Conservation (phyloP, 2,888 invertebrate genomes). For the Parapristionchus giblindavisi region DNA sequence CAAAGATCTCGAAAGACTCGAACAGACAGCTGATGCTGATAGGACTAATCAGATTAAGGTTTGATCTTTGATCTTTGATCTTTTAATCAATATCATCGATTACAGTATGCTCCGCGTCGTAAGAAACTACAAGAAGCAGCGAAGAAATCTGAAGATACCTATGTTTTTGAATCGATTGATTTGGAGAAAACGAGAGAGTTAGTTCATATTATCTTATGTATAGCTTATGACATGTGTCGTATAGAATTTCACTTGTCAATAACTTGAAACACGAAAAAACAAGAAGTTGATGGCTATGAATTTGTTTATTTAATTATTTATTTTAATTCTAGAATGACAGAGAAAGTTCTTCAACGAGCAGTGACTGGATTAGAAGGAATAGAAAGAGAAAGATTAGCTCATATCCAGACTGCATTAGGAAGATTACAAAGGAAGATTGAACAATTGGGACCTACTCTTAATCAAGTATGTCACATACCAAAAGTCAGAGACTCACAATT, state of each 20-base stretch:
- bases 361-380: conserved; percentile 58
- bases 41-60: conserved; percentile 42
- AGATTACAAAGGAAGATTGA: conserved; percentile 59
- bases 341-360: conserved; percentile 55
- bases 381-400: conserved; percentile 59
- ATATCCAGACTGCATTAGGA: conserved; percentile 59
- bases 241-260: too few species aligned
- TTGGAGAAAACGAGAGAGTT: conserved; percentile 55
- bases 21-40: conserved; percentile 46
- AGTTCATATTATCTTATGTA: background rate
- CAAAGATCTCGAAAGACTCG: conserved; percentile 55
- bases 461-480: conserved; percentile 47
- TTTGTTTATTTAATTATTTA: background rate
- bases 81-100: background rate
- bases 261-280: too few species aligned
- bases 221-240: too few species aligned
- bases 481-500: too few species aligned
- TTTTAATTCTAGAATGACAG: conserved; percentile 44
- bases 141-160: conserved; percentile 51
- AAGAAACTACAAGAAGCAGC: conserved; percentile 54
- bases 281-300: too few species aligned
- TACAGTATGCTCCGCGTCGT: conserved; percentile 44
- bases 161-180: conserved; percentile 55
- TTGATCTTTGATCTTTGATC: conserved; percentile 1
- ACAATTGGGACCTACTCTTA: conserved; percentile 55